phyloP scores from a whole-genome alignment of 2,888 invertebrate genomes.

The Ctenicera cuprea region DNA sequence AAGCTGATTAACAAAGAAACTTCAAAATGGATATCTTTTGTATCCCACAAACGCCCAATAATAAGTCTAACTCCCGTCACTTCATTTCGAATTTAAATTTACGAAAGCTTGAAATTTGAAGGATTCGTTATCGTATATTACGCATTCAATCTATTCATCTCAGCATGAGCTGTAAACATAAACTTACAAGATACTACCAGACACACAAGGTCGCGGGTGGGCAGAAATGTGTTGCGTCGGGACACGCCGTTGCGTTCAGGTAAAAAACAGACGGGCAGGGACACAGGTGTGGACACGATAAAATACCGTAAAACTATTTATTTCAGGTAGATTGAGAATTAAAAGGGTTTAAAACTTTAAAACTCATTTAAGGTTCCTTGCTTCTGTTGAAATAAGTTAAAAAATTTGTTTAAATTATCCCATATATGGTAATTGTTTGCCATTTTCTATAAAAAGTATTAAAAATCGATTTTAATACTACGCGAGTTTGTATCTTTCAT shows the following conservation, averaged over 20 bases:
- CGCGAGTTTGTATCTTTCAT: too few relatives aligned
- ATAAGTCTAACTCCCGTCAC: too few relatives aligned
- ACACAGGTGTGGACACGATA: constrained; percentile 40
- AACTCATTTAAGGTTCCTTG: too few relatives aligned
- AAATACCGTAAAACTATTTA: constrained; percentile 3
- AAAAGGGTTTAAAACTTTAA: background rate
- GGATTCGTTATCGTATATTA: background rate
- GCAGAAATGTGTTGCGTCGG: constrained; percentile 35
- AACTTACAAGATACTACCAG: constrained; percentile 40
- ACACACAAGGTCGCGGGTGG: constrained; percentile 51
- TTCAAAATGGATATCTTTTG: too few relatives aligned
- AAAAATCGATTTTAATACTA: too few relatives aligned
- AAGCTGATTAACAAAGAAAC: too few relatives aligned
- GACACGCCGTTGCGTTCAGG: constrained; percentile 33
- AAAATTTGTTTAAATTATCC: too few relatives aligned
- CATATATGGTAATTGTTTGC: too few relatives aligned
- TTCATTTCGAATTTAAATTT: background rate
- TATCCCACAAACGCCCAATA: too few relatives aligned
- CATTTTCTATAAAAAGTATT: too few relatives aligned
- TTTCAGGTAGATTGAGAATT: background rate
- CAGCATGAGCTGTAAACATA: constrained; percentile 22
- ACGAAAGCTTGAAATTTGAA: background rate
- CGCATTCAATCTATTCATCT: constrained; percentile 10
- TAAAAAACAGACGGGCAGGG: constrained; percentile 33
- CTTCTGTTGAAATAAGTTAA: too few relatives aligned